Percentiles rank a stretch among this genome's conserved stretches.
phyloP scores from a whole-genome alignment of 2,797 vertebrate genomes.

The Melanotaenia boesemani region DNA sequence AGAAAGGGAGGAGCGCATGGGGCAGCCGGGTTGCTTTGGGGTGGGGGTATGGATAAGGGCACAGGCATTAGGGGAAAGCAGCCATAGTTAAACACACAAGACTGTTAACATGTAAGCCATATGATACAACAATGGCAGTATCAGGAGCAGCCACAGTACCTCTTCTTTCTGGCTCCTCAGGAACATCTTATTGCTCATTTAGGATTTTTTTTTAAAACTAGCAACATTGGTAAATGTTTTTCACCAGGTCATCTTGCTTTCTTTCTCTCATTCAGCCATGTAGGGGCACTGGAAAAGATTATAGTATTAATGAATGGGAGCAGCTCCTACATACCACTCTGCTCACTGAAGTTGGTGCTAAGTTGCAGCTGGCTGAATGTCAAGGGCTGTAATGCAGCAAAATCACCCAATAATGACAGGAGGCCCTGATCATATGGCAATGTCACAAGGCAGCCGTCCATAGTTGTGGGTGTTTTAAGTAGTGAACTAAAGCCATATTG shows the following conservation, averaged over 20 bases:
- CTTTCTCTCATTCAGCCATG: constrained; percentile 41
- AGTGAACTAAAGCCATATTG: constrained; percentile 23
- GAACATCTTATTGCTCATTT: constrained; percentile 63
- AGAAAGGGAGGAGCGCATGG: constrained; percentile 59
- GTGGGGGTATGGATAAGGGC: constrained; percentile 54
- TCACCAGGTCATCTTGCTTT: constrained; percentile 54
- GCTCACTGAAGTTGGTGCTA: constrained; percentile 70
- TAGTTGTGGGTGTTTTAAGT: constrained; percentile 31
- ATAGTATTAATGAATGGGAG: constrained; percentile 74
- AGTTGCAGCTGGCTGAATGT: constrained; percentile 74
- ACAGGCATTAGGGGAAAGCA: constrained; percentile 64
- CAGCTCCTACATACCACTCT: constrained; percentile 58
- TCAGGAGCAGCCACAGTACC: constrained; percentile 38
- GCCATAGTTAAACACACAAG: constrained; percentile 71
- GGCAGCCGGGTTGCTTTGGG: constrained; percentile 60
- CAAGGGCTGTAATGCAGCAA: constrained; percentile 78
- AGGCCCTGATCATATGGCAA: constrained; percentile 62
- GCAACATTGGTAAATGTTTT: constrained; percentile 47
- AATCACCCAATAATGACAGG: constrained; percentile 70
- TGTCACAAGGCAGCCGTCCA: constrained; percentile 53
- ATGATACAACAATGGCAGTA: constrained; percentile 67
- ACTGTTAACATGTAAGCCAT: constrained; percentile 74
- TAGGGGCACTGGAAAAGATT: constrained; percentile 68
- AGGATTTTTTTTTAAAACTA: constrained; percentile 9
- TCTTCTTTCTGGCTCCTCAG: constrained; percentile 72